Base-by-base conservation (phyloP, 2,888 invertebrate species). In the Xylocampa areola region DNA sequence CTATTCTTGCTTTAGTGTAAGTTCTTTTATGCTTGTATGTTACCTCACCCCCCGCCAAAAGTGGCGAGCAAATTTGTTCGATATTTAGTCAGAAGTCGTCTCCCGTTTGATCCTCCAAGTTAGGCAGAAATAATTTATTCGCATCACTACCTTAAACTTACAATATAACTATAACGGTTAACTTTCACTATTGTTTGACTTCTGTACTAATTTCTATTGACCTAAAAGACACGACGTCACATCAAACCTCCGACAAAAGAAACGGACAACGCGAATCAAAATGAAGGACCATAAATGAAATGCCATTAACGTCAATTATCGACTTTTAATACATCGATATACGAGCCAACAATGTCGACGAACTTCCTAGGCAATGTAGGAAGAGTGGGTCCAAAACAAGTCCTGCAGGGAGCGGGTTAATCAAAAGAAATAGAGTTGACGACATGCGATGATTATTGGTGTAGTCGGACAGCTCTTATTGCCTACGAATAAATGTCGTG, bases 291-390 rank as follows among this genome's bases (percentile, higher is more conserved):
- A 62, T 58, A 67, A 77, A 74, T 40, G 54, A 74, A 73, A 73
- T 68, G 60, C 66, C 66, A 84, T 82, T 83, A 77, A 78, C 70
- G 78, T 79, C 81, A 82, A 81, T 85, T 84, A 86, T 81, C 68
- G 77, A 72, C 63, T 68, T 78, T 75, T 80, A 84, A 83, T 82
- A 77, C 68, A 68, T 44, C 76, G 70, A 84, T 84, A 76, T 65
- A 52, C 25, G 25, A 23, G 27, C 45, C 43, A 44, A 43, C 44
- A 60, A 74, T 69, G 70, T 65, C 51, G 69, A 70, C 45, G 58
- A 73, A 74, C 75, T 59, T 74, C 51, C 58, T 63, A 48, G 65
- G 61, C 68, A 74, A 72, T 71, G 61, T 75, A 77, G 76, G 76
- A 80, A 81, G 57, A 63, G 48, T 52, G 48, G 50, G 48, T 62